These are phyloP conservation scores for Conomelus anceps DNA, from an alignment of 2,888 invertebrate genomes.

Conservation along the genomic window DNA sequence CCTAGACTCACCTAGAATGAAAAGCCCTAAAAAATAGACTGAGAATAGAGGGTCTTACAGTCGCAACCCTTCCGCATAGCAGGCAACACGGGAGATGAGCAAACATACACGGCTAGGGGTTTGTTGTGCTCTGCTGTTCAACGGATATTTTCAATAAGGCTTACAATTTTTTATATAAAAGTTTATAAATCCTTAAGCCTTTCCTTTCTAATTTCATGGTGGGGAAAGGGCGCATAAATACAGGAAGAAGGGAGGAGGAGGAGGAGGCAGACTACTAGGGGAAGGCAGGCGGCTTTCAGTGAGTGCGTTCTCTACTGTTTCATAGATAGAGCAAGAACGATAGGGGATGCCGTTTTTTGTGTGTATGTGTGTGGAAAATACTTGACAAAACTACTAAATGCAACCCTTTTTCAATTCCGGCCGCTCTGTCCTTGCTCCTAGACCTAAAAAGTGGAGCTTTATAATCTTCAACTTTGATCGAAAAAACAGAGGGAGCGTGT, in stretches of 20 bases:
- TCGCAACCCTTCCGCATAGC: conserved; percentile 19
- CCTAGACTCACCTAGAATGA: neutral
- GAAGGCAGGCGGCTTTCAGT: conserved; percentile 25
- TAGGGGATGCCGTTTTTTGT: conserved; percentile 23
- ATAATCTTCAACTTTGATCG: conserved; percentile 30
- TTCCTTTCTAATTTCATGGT: conserved; percentile 24
- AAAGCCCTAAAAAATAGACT: neutral
- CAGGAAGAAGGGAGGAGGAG: conserved; percentile 10
- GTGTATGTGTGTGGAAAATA: conserved; percentile 28
- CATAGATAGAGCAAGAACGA: conserved; percentile 24
- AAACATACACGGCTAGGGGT: conserved; percentile 20
- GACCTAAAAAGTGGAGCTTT: conserved; percentile 22
- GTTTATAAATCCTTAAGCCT: conserved; percentile 30
- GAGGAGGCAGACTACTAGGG: conserved; percentile 12
- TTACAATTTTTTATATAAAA: conserved; percentile 25
- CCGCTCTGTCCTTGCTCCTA: conserved; percentile 15
- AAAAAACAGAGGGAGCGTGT: conserved; percentile 23
- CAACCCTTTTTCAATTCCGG: conserved; percentile 25
- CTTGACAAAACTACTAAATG: conserved; percentile 29
- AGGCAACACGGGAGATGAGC: conserved; percentile 8
- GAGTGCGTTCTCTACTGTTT: conserved; percentile 24
- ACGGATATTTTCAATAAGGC: conserved; percentile 24
- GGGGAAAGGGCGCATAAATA: conserved; percentile 13
- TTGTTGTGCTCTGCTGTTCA: conserved; percentile 20
- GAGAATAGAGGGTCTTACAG: neutral